Conservation (phyloP, 2,113 vertebrate species). For the Chiloscyllium plagiosum region DNA sequence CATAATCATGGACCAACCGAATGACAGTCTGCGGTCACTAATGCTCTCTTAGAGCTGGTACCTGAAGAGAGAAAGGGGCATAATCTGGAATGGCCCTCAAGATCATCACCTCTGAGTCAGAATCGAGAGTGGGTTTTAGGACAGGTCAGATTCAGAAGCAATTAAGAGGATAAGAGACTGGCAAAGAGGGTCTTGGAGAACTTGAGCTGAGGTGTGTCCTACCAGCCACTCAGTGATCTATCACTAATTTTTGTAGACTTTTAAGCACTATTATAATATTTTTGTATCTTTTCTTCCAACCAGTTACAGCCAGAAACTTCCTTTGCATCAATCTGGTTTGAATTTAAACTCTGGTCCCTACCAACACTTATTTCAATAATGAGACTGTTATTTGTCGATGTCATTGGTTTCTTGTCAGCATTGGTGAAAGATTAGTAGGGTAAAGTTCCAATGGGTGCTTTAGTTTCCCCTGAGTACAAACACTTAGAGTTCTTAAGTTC, state of each 20-base stretch:
- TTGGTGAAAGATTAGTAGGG: neutral
- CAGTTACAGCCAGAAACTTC: neutral
- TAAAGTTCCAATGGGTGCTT: neutral
- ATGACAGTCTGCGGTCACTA: too few species aligned
- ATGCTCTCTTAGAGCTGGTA: too few species aligned
- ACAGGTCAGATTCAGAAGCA: neutral
- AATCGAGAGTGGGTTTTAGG: neutral
- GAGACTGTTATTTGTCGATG: neutral
- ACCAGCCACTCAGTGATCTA: neutral
- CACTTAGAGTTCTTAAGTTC: neutral
- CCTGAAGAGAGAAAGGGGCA: too few species aligned
- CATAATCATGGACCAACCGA: too few species aligned
- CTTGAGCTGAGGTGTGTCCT: neutral
- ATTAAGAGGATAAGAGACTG: neutral
- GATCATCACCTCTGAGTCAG: neutral
- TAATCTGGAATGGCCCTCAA: too few species aligned
- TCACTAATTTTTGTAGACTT: neutral
- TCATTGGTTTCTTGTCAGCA: neutral
- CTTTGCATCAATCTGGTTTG: slow-evolving; percentile 14
- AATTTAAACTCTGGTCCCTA: slow-evolving; percentile 10
- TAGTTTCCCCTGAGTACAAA: neutral
- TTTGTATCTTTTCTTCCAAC: neutral
- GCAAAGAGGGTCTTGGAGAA: neutral
- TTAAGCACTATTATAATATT: neutral
- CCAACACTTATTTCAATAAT: neutral